phyloP scores from a whole-genome alignment of 1,140 invertebrate genomes.

The Oryctes rhinoceros region DNA sequence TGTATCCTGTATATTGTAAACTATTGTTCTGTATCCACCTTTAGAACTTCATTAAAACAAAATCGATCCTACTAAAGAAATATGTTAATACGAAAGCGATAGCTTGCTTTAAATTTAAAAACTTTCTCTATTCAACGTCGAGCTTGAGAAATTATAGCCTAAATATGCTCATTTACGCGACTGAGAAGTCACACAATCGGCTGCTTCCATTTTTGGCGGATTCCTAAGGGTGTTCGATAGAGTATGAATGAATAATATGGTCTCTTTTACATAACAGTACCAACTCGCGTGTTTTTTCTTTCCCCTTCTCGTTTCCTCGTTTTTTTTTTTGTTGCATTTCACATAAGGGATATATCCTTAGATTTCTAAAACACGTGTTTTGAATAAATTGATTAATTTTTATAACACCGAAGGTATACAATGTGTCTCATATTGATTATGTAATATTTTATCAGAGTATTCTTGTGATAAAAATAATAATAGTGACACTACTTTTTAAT shows the following conservation, averaged over 20 bases:
- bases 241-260: slow-evolving; percentile 20
- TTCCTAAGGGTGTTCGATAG: neutral
- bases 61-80: neutral
- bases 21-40: neutral
- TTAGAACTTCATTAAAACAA: neutral
- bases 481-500: too few species aligned
- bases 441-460: too few species aligned
- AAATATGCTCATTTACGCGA: slow-evolving; percentile 15
- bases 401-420: too few species aligned
- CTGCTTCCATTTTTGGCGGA: neutral
- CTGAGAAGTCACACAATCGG: neutral
- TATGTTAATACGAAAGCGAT: neutral
- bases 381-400: too few species aligned
- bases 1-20: neutral
- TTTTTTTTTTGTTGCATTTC: too few species aligned
- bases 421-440: too few species aligned
- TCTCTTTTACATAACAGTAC: neutral
- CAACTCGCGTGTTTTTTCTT: neutral
- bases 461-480: too few species aligned
- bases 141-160: neutral
- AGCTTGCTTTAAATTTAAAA: neutral
- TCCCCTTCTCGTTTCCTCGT: neutral
- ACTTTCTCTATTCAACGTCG: neutral
- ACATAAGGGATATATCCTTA: too few species aligned
- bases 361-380: too few species aligned